These are phyloP conservation scores for Ligdia adustata DNA, from an alignment of 2,888 invertebrate genomes.

Conservation along the genomic window DNA sequence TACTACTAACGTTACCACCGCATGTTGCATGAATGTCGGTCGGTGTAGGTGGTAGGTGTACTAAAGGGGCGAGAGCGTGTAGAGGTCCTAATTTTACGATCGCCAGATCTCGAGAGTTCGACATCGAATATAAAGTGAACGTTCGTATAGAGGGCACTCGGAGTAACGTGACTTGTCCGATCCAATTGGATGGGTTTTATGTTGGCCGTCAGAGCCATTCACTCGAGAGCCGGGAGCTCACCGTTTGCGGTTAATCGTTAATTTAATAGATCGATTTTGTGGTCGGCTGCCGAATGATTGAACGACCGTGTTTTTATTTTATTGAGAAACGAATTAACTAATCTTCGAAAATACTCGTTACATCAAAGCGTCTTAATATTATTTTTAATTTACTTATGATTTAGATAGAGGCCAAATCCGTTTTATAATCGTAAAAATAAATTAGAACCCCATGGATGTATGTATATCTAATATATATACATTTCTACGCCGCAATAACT, in stretches of 20 bases:
- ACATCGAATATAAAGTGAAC: constrained; percentile 77
- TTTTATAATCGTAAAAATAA: no score
- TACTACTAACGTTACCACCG: constrained; percentile 32
- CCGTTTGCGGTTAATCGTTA: constrained; percentile 67
- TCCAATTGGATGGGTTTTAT: constrained; percentile 77
- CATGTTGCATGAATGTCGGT: constrained; percentile 24
- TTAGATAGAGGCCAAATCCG: no score
- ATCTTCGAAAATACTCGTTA: constrained; percentile 2
- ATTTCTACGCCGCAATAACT: constrained; percentile 48
- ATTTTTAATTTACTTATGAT: not conserved
- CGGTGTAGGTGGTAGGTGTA: constrained; percentile 29
- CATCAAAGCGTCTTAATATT: not conserved
- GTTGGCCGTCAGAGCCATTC: constrained; percentile 61
- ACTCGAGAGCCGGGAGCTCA: constrained; percentile 52
- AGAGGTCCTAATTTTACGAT: constrained; percentile 75
- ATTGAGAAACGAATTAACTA: constrained; percentile 15
- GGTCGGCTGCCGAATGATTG: constrained; percentile 48
- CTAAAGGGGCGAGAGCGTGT: constrained; percentile 39
- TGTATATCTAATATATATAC: no score
- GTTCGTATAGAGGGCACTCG: constrained; percentile 61
- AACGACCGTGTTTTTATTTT: constrained; percentile 24
- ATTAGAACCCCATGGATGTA: no score
- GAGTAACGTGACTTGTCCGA: constrained; percentile 73
- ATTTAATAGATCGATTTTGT: constrained; percentile 68
- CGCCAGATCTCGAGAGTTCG: constrained; percentile 65